Conservation (phyloP, 2,113 vertebrate species). For the Calonectris borealis region DNA sequence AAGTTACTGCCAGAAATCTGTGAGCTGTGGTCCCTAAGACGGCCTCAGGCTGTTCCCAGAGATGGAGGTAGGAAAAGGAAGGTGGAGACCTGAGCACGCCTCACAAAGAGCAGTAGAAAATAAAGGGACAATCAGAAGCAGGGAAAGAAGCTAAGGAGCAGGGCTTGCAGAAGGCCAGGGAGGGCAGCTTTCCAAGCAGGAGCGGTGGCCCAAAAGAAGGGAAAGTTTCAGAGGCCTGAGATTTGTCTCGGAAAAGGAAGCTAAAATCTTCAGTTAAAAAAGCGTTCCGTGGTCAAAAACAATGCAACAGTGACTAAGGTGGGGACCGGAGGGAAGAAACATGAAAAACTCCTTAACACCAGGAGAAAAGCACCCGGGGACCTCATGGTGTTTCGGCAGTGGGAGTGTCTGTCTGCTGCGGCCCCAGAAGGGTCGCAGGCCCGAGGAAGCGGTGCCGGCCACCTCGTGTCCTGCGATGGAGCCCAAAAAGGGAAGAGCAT, state of each 20-base stretch:
- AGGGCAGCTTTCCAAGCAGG: neutral
- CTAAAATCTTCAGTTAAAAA: neutral
- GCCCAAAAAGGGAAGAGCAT: accelerated
- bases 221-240: neutral
- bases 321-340: neutral
- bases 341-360: neutral
- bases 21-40: neutral
- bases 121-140: neutral
- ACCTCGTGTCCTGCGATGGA: neutral
- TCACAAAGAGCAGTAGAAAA: neutral
- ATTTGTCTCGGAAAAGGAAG: neutral
- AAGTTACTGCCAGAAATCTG: neutral
- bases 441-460: neutral
- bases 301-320: neutral
- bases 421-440: neutral
- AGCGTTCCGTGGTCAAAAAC: neutral
- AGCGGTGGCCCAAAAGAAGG: neutral
- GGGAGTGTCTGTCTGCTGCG: neutral
- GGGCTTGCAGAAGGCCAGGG: neutral
- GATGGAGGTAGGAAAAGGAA: neutral
- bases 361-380: neutral
- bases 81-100: neutral
- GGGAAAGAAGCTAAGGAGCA: neutral
- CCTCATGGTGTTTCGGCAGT: neutral
- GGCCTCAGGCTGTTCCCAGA: neutral